Percentiles rank a stretch among this genome's conserved stretches.
Evolutionary conservation across 2,888 invertebrate genomes (phyloP).

Genomic region (Trilocha varians): DNA sequence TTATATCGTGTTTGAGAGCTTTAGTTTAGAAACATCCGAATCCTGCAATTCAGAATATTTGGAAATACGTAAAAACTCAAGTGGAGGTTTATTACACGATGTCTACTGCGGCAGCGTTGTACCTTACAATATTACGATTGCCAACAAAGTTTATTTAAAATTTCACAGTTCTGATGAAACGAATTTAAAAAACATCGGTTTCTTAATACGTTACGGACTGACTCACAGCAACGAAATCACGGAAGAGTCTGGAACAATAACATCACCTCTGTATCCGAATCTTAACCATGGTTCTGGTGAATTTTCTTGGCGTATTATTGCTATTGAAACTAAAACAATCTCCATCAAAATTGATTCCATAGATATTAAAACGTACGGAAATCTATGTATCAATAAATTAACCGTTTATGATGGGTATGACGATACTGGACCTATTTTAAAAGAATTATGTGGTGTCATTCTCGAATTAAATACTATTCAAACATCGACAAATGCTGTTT

Average conservation of each 20-base stretch:
- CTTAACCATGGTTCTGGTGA: conserved; percentile 49
- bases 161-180: conserved; percentile 79
- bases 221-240: conserved; percentile 79
- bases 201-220: conserved; percentile 81
- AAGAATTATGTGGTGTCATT: conserved; percentile 69
- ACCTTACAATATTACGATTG: conserved; percentile 75
- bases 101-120: conserved; percentile 80
- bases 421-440: conserved; percentile 71
- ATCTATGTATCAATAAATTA: conserved; percentile 41
- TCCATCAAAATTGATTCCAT: conserved; percentile 30
- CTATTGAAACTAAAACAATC: conserved; percentile 26
- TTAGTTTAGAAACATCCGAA: conserved; percentile 80
- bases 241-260: conserved; percentile 78
- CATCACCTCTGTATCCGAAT: conserved; percentile 85
- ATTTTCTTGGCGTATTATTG: conserved; percentile 82
- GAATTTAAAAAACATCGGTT: conserved; percentile 75
- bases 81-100: conserved; percentile 76
- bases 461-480: conserved; percentile 25
- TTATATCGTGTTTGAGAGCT: conserved; percentile 76
- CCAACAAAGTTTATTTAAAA: conserved; percentile 79
- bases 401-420: conserved; percentile 84
- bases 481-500: conserved; percentile 78
- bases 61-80: conserved; percentile 81
- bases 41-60: conserved; percentile 89
- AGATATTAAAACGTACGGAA: conserved; percentile 38